Percentiles rank a stretch among this genome's conserved stretches.
phyloP scores from a whole-genome alignment of 1,140 invertebrate species.

The Argopecten irradians region DNA sequence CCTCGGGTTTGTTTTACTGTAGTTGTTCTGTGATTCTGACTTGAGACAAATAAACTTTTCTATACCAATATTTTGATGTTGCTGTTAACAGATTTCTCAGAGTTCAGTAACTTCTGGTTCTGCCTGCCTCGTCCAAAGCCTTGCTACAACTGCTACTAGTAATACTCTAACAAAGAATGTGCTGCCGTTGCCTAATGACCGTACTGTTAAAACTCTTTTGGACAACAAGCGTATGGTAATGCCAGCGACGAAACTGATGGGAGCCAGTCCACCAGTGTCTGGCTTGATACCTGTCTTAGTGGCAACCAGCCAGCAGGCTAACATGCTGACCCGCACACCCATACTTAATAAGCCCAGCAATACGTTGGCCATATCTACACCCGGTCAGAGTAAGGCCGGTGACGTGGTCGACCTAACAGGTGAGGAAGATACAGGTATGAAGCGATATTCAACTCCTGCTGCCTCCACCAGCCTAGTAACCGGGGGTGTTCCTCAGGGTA shows the following conservation, averaged over 20 bases:
- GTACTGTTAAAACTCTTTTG: background rate
- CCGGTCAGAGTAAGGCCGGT: constrained; percentile 1
- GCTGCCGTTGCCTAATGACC: background rate
- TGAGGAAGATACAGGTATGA: constrained; percentile 55
- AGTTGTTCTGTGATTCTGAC: no score
- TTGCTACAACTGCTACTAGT: background rate
- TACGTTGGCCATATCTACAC: background rate
- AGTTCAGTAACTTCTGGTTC: background rate
- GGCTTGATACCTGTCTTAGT: background rate
- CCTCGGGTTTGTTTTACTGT: no score
- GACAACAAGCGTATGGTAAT: background rate
- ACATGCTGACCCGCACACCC: background rate
- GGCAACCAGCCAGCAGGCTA: background rate
- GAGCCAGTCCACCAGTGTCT: background rate
- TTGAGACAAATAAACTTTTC: no score
- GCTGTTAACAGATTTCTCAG: background rate
- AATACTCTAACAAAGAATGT: background rate
- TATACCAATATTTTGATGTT: background rate
- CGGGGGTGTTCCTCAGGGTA: constrained; percentile 30
- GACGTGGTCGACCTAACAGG: constrained; percentile 61
- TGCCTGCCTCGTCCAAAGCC: background rate
- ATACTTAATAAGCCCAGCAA: background rate
- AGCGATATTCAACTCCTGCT: constrained; percentile 23
- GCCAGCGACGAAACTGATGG: background rate
- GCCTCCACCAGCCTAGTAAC: background rate